phyloP scores from a whole-genome alignment of 2,888 invertebrate species.

The Rhopalosiphum nymphaeae region DNA sequence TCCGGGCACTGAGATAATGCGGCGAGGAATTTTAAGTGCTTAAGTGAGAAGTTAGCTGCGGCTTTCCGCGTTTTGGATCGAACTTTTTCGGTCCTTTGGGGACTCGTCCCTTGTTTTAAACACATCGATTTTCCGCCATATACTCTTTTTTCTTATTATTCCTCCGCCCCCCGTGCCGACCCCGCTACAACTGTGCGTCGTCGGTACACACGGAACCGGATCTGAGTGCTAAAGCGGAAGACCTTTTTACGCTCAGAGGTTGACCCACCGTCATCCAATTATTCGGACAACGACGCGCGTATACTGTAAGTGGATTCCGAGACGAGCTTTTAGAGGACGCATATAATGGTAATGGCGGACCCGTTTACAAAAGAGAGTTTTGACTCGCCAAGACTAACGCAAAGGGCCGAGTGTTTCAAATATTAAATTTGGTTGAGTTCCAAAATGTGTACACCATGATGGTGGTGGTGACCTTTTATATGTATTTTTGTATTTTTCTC shows the following conservation, averaged over 20 bases:
- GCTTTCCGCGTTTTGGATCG: constrained; percentile 60
- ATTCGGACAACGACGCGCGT: constrained; percentile 29
- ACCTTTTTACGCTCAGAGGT: constrained; percentile 43
- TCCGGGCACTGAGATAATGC: constrained; percentile 1
- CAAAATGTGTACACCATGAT: constrained; percentile 18
- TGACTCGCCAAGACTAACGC: background rate
- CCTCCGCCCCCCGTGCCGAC: background rate
- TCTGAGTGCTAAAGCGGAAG: constrained; percentile 36
- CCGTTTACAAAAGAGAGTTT: constrained; percentile 55
- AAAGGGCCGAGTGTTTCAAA: constrained; percentile 52
- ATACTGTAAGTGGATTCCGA: constrained; percentile 56
- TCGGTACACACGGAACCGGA: constrained; percentile 12
- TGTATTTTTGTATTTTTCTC: constrained; percentile 21
- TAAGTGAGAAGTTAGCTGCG: constrained; percentile 60
- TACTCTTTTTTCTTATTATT: constrained; percentile 13
- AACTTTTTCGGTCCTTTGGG: constrained; percentile 61
- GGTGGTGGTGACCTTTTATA: background rate
- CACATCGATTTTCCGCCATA: constrained; percentile 60
- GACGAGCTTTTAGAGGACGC: constrained; percentile 53
- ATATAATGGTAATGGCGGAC: constrained; percentile 31
- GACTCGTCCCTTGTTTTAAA: constrained; percentile 44
- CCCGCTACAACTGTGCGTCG: background rate
- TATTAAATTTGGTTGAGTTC: constrained; percentile 50
- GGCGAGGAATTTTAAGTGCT: constrained; percentile 56
- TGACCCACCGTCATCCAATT: constrained; percentile 58